A percentile compares a stretch with the other conserved stretches of the same genome.
Evolutionary conservation across 2,113 vertebrate genomes (phyloP).

Genomic region (Candoia aspera): DNA sequence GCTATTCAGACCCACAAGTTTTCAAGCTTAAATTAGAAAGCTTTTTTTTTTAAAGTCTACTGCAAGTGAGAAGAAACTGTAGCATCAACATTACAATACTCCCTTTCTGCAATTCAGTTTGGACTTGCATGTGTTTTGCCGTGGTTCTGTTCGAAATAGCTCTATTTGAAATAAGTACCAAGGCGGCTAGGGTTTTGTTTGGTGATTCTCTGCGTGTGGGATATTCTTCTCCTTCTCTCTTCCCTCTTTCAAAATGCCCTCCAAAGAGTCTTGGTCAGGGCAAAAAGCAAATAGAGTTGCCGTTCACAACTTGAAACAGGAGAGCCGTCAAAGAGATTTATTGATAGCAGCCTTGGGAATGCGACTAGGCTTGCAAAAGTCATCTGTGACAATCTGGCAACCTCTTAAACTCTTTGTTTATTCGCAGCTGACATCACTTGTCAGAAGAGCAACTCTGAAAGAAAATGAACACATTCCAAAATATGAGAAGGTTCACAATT

Average conservation of each 20-base stretch:
- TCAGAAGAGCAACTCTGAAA: conserved; percentile 95
- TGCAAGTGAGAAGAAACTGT: conserved; percentile 56
- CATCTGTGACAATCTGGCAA: conserved; percentile 89
- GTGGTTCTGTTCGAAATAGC: conserved; percentile 30
- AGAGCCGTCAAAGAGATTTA: conserved; percentile 89
- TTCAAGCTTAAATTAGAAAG: conserved; percentile 59
- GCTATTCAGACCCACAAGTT: conserved; percentile 34
- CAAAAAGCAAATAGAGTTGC: conserved; percentile 78
- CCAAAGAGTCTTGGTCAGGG: conserved; percentile 85
- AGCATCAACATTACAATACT: conserved; percentile 48
- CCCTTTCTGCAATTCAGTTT: conserved; percentile 49
- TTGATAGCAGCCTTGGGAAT: conserved; percentile 91
- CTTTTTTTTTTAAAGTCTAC: conserved; percentile 22
- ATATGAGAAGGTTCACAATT: conserved; percentile 99
- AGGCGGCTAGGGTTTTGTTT: background rate
- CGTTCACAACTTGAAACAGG: conserved; percentile 84
- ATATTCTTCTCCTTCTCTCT: conserved; percentile 12
- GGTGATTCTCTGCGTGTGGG: background rate
- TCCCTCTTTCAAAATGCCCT: conserved; percentile 83
- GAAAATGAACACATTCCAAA: conserved; percentile 93
- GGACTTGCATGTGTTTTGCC: conserved; percentile 36
- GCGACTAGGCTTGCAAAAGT: conserved; percentile 94
- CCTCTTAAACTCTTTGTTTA: conserved; percentile 99
- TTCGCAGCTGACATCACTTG: conserved; percentile 98
- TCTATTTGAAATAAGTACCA: conserved; percentile 38